Base-by-base conservation (phyloP, 2,888 invertebrate species). In the Archips crataeganus region DNA sequence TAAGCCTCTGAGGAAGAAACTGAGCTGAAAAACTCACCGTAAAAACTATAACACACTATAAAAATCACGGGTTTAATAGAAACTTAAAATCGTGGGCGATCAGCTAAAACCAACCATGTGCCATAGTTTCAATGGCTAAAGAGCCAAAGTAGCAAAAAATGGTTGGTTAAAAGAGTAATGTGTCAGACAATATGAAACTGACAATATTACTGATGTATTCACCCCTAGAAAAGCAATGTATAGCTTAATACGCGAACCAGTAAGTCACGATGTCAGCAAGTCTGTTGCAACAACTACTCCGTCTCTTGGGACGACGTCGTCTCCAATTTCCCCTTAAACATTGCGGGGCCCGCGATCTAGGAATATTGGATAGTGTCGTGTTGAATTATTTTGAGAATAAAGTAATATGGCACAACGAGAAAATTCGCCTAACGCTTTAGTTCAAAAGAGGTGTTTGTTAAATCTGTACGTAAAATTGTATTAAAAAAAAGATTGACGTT, bases 301-400 rank as follows among this genome's bases (percentile, higher is more conserved):
- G 64, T 70, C 74, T 60, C 74, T 15, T 1, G 74, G 34, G 74
- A 74, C 49, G 63, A 3, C 47, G 82, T 79, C 85, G 84, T 85
- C 90, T 84, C 78, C 78, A 75, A 83, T 83, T 83, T 84, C 85
- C 87, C 87, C 81, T 82, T 81, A 76, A 77, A 80, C 76, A 80
- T 77, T 77, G 75, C 78, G 80, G 77, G 76, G 77, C 63, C 79
- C 74, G 77, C 42, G 78, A 80, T 77, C 74, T 77, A 76, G 70
- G 79, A 82, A 81, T 73, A 60, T 63, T 64, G 51, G 65, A 74
- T 34, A 64, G 70, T 59, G 49, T 47, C 47, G 13, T 6, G 49
- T 60, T 49, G 15, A 57, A 51, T 51, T 51, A 9, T 60, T 60
- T 60, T 60, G 36, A 9, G n/a, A 39, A 39, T 34, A 39, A 60